Evolutionary conservation across 1,140 invertebrate genomes (phyloP).

Genomic region (Bombus huntii): DNA sequence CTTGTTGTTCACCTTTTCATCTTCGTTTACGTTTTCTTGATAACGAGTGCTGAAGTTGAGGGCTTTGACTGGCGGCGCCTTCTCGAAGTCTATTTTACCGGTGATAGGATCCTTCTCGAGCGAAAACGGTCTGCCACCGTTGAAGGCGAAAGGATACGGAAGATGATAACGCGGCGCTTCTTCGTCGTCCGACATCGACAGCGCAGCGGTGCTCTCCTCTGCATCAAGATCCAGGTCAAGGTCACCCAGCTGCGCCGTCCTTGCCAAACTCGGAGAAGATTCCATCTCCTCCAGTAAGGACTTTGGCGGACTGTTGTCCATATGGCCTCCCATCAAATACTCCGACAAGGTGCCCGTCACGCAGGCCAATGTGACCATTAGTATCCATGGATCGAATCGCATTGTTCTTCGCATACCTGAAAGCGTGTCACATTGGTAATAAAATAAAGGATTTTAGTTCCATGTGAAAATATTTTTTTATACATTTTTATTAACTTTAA

Average conservation of each 20-base stretch:
- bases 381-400: conserved; percentile 13
- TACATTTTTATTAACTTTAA: background rate
- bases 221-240: conserved; percentile 74
- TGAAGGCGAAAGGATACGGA: conserved; percentile 83
- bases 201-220: conserved; percentile 73
- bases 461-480: background rate
- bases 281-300: conserved; percentile 53
- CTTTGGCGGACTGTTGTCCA: conserved; percentile 67
- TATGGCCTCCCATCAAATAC: conserved; percentile 72
- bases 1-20: conserved; percentile 70
- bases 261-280: conserved; percentile 52
- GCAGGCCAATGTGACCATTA: conserved; percentile 22
- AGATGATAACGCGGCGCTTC: conserved; percentile 71
- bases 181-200: conserved; percentile 29
- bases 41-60: conserved; percentile 82
- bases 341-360: conserved; percentile 39
- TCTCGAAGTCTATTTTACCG: conserved; percentile 85
- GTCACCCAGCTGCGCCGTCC: conserved; percentile 68
- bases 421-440: background rate
- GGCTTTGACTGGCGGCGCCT: conserved; percentile 77
- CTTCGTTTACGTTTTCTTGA: conserved; percentile 74
- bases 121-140: conserved; percentile 88
- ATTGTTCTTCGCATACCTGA: conserved; percentile 23
- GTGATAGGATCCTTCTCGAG: conserved; percentile 87
- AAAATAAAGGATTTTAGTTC: background rate